phyloP scores from a whole-genome alignment of 1,140 invertebrate species.

The Halictus rubicundus region DNA sequence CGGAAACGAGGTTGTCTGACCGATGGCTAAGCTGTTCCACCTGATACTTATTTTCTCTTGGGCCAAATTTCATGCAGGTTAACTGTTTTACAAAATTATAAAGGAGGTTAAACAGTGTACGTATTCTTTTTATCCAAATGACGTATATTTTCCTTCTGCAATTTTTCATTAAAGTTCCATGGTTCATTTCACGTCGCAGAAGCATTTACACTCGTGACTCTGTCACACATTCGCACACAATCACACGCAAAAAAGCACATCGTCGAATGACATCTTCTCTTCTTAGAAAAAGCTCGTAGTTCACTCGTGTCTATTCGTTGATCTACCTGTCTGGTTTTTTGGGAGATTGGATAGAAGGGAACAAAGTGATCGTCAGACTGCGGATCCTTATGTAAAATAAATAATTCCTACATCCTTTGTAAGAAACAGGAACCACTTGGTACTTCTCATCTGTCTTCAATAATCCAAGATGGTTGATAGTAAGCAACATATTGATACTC shows the following conservation, averaged over 20 bases:
- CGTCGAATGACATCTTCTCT: constrained; percentile 4
- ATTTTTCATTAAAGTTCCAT: no score
- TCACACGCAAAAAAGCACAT: constrained; percentile 36
- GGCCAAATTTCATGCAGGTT: not conserved
- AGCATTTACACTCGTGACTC: not conserved
- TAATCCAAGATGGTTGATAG: no score
- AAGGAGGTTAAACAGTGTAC: not conserved
- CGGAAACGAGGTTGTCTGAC: not conserved
- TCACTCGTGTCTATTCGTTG: constrained; percentile 50
- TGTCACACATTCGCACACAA: constrained; percentile 2
- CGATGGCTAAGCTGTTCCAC: not conserved
- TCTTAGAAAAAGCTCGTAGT: constrained; percentile 14
- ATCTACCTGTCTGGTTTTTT: constrained; percentile 35
- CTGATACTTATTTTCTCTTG: not conserved
- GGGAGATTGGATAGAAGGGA: constrained; percentile 4
- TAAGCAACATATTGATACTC: no score
- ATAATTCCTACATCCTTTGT: no score
- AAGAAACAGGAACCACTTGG: no score
- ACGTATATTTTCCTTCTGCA: no score
- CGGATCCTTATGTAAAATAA: no score
- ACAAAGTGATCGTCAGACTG: not conserved
- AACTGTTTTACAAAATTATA: not conserved
- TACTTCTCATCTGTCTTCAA: no score
- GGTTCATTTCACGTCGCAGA: no score
- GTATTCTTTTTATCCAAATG: no score